These are phyloP conservation scores for Mesocentrotus franciscanus DNA, from an alignment of 53 echinoderm and acorn worm species.

Conservation along the genomic window DNA sequence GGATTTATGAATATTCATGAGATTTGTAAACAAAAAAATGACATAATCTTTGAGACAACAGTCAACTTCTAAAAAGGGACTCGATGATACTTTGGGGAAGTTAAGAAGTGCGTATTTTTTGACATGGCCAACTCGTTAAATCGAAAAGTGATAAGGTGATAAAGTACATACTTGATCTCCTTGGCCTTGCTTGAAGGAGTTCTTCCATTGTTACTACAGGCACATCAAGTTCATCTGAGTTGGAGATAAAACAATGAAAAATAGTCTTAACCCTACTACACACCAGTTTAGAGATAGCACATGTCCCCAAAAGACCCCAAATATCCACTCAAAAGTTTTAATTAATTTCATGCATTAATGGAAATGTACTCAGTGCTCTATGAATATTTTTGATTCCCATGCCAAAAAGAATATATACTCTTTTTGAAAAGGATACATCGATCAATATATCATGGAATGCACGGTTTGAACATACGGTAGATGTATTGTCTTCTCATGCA, in stretches of 20 bases:
- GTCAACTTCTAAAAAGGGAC: background rate
- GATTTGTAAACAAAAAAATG: too few relatives aligned
- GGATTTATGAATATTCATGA: too few relatives aligned
- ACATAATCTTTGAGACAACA: background rate
- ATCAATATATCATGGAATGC: too few relatives aligned
- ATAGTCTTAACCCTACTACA: background rate
- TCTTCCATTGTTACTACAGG: slow-evolving; percentile 18
- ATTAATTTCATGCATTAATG: too few relatives aligned
- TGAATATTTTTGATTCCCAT: too few relatives aligned
- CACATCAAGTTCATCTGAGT: slow-evolving; percentile 7
- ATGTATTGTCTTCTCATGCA: too few relatives aligned
- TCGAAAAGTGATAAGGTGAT: background rate
- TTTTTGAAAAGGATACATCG: too few relatives aligned
- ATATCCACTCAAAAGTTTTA: too few relatives aligned
- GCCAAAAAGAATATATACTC: too few relatives aligned
- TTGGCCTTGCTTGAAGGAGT: slow-evolving; percentile 21
- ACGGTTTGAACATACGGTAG: too few relatives aligned
- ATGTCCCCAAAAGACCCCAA: background rate
- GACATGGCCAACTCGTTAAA: background rate
- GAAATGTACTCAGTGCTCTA: too few relatives aligned
- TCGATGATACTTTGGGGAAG: background rate
- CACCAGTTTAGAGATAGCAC: background rate
- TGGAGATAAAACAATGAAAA: background rate
- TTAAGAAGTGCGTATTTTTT: background rate
- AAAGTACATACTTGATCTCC: background rate